These are phyloP conservation scores for Alcis repandata DNA, from an alignment of 2,888 invertebrate genomes.

Conservation along the genomic window DNA sequence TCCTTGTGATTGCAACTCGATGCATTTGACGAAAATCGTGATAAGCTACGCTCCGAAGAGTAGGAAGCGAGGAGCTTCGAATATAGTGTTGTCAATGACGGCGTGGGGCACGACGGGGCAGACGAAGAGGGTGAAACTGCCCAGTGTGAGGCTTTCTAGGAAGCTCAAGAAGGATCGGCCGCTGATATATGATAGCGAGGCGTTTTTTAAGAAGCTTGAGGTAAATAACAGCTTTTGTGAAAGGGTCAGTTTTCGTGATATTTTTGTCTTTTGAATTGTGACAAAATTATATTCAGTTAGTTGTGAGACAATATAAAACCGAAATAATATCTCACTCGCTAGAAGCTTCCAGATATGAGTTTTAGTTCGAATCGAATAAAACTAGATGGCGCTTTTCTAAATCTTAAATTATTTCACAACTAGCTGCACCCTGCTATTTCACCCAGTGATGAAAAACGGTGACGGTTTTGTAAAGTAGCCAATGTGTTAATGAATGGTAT, in stretches of 20 bases:
- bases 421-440: too few species aligned
- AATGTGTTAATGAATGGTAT: too few species aligned
- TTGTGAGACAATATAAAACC: too few species aligned
- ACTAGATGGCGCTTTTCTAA: too few species aligned
- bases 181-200: conserved; percentile 65
- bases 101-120: conserved; percentile 69
- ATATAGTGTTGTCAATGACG: conserved; percentile 72
- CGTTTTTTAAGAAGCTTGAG: conserved; percentile 80
- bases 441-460: too few species aligned
- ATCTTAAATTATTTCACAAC: too few species aligned
- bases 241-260: background rate
- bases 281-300: too few species aligned
- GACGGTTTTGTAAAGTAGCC: too few species aligned
- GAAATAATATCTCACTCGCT: too few species aligned
- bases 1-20: conserved; percentile 70
- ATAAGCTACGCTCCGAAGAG: conserved; percentile 71
- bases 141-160: conserved; percentile 61
- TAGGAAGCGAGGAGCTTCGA: conserved; percentile 71
- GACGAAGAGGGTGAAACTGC: conserved; percentile 71
- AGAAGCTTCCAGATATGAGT: too few species aligned
- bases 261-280: background rate
- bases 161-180: conserved; percentile 64
- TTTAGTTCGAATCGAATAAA: too few species aligned
- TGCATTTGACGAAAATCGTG: conserved; percentile 75
- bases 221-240: conserved; percentile 57